phyloP scores from a whole-genome alignment of 1,140 invertebrate species.

The Zaprionus davidi region DNA sequence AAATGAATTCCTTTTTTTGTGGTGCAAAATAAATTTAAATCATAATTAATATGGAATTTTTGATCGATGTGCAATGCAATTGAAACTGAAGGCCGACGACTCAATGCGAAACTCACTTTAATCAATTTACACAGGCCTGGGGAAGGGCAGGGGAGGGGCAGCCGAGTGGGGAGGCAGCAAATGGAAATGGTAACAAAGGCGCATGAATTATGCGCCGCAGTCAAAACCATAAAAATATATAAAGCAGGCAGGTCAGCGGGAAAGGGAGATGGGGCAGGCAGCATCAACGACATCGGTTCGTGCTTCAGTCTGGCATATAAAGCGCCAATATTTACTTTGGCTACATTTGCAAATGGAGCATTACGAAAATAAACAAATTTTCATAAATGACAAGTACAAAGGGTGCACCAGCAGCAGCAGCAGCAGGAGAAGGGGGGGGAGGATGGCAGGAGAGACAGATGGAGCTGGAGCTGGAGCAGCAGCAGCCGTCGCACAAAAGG shows the following conservation, averaged over 20 bases:
- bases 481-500: constrained; percentile 57
- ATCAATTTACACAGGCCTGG: constrained; percentile 26
- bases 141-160: background rate
- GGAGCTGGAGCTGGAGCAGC: constrained; percentile 26
- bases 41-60: constrained; percentile 54
- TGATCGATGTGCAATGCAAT: constrained; percentile 30
- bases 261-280: background rate
- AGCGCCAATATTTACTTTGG: constrained; percentile 82
- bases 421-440: background rate
- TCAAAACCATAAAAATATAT: constrained; percentile 61
- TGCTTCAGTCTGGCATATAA: constrained; percentile 56
- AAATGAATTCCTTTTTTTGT: constrained; percentile 10
- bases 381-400: constrained; percentile 83
- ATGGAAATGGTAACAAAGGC: constrained; percentile 60
- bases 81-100: constrained; percentile 16
- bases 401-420: constrained; percentile 40
- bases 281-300: constrained; percentile 28
- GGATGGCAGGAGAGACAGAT: constrained; percentile 15
- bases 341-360: constrained; percentile 83
- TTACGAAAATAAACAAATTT: constrained; percentile 84
- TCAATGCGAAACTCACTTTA: constrained; percentile 38
- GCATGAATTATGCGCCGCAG: constrained; percentile 71
- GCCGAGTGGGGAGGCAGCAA: background rate
- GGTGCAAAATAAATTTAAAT: constrained; percentile 36
- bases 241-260: constrained; percentile 11